Evolutionary conservation across 92 coral and sea anemone genomes (phyloP).

Genomic region (Nematostella vectensis): DNA sequence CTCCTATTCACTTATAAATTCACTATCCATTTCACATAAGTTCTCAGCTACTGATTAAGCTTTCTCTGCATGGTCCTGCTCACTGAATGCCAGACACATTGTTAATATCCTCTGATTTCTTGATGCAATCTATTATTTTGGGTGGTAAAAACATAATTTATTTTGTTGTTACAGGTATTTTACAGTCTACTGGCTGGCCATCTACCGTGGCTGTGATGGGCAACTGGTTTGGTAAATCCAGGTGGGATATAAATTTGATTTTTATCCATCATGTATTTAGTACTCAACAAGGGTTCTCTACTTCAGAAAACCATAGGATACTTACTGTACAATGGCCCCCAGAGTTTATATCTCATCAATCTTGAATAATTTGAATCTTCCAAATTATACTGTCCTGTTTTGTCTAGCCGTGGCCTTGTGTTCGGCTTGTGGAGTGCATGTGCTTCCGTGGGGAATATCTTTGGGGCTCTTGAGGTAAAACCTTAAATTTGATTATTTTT

Average conservation of each 20-base stretch:
- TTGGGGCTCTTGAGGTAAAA: constrained; percentile 68
- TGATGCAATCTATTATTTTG: too few relatives aligned
- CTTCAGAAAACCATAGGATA: not conserved
- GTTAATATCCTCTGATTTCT: too few relatives aligned
- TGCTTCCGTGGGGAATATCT: constrained; percentile 82
- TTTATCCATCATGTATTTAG: not conserved
- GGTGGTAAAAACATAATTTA: too few relatives aligned
- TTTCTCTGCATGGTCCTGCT: too few relatives aligned
- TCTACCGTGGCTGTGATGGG: constrained; percentile 86
- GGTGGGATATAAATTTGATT: constrained; percentile 41
- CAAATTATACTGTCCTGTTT: too few relatives aligned
- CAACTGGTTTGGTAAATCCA: constrained; percentile 89
- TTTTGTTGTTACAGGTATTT: constrained; percentile 36
- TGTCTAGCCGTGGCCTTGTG: constrained; percentile 73
- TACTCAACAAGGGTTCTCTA: not conserved
- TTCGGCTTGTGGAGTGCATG: constrained; percentile 87
- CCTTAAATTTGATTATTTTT: not conserved
- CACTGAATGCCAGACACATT: too few relatives aligned
- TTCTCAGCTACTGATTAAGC: too few relatives aligned
- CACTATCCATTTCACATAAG: too few relatives aligned
- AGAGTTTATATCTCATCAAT: too few relatives aligned
- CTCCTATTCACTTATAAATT: not conserved
- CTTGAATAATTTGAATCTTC: too few relatives aligned
- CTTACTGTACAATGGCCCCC: too few relatives aligned
- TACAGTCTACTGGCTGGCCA: constrained; percentile 89